Evolutionary conservation across 2,113 vertebrate species (phyloP), one percentile per base, ranked within the genome.

Genomic region (Ophiodon elongatus): DNA sequence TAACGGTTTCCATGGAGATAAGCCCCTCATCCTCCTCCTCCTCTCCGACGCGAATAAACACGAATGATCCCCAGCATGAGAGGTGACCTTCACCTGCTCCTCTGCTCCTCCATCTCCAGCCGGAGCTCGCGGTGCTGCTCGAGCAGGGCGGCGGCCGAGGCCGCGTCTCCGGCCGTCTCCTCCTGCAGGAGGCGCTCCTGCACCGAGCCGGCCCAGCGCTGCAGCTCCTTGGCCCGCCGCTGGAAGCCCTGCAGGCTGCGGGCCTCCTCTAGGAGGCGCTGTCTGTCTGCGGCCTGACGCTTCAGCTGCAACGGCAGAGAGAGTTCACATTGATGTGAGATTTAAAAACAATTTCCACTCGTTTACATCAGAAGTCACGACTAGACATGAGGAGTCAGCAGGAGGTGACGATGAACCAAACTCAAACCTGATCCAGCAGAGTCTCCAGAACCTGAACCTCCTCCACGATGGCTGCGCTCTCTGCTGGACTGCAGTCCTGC

Each of bases 371-470:
- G 43, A 23, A 52, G 6, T 52, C 50, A 21, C 7, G 50, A 52
- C 50, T 52, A 50, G n/a, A n/a, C n/a, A n/a, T n/a, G n/a, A n/a
- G n/a, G n/a, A n/a, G 8, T 41, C 41, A 50, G 45, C 45, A 50
- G 45, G 19, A 50, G 45, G 47, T 59, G 56, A 63, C 13, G 59
- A n/a, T 37, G 25, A 43, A 4, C 0, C 27, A 57, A 66, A 37
- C 13, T 67, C 76, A 94, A 6, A 95, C 93, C 76, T 88, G 89
- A 75, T 43, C 57, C 82, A 98, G 91, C 73, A 97, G 94, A 1
- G 76, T 82, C 76, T 97, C 96, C 92, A 98, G 95, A 13, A 37
- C 85, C 35, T 87, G 88, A 27, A 97, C 94, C 69, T 97, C 96
- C 80, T 96, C 90, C 56, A 91, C 91, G 77, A 98, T 97, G 73